Base-by-base conservation (phyloP, 2,797 vertebrate species). In the Avahi laniger region DNA sequence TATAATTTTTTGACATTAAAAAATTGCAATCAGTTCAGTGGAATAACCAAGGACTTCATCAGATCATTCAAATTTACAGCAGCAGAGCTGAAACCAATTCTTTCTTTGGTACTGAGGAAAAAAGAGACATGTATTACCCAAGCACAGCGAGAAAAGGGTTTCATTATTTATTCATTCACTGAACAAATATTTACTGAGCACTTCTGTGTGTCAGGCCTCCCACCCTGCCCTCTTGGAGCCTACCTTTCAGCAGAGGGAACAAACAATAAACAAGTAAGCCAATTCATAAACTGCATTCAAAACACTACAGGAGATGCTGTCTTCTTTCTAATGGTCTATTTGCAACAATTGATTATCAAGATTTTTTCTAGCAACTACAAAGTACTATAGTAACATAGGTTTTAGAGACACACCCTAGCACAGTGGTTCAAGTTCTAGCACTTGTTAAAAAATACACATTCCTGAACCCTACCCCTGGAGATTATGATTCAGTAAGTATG, bases 331-430 rank as follows among this genome's bases (percentile, higher is more conserved):
- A 67, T 18, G 15, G 41, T 52, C 67, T 73, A 63, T 75, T 61
- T 91, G 11, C 30, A 85, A 84, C 57, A 91, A 82, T 0, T 33
- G n/a, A 28, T 52, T 52, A 85, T 28, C 38, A 94, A 52, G 8
- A 43, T 79, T 89, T 46, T 89, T 87, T 78, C 93, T 14, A 93
- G 81, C 35, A 93, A 89, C 41, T 72, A 41, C 28, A 98, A 91
- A 87, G 28, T 61, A 46, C 7, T 65, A 30, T 9, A 83, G 14
- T 61, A 35, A 70, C 22, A 89, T 13, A 46, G 52, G 30, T 86
- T 94, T 91, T 17, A 82, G 63, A 59, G 24, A 69, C 14, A 84
- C 67, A 79, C 14, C 15, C 20, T 84, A 46, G 57, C 3, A 38
- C 26, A 85, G 18, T 65, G 48, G 67, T 80, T 90, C 30, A 69